phyloP scores from a whole-genome alignment of 2,797 vertebrate species.

The Pangasius mekongensis region DNA sequence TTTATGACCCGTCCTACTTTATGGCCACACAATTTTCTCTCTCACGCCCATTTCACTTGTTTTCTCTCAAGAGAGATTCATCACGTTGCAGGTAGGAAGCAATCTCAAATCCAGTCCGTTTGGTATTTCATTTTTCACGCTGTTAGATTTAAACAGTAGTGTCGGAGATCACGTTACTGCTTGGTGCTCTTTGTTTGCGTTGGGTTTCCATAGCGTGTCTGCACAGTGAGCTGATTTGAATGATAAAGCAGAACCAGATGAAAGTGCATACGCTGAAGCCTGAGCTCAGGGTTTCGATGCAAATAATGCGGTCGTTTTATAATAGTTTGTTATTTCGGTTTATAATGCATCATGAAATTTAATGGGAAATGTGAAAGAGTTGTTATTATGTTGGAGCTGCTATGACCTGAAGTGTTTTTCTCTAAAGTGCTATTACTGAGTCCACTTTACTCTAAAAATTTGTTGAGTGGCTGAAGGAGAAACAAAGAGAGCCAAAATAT shows the following conservation, averaged over 20 bases:
- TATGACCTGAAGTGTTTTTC: neutral
- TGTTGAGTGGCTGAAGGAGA: conserved; percentile 24
- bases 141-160: neutral
- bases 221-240: conserved; percentile 43
- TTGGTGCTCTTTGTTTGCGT: conserved; percentile 41
- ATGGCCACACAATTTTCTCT: neutral
- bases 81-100: conserved; percentile 16
- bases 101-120: neutral
- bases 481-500: conserved; percentile 29
- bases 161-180: neutral
- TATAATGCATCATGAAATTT: conserved; percentile 25
- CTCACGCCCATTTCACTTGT: neutral
- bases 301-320: conserved; percentile 15
- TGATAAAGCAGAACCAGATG: conserved; percentile 42
- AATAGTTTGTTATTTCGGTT: neutral
- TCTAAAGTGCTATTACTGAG: neutral
- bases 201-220: conserved; percentile 41
- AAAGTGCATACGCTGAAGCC: neutral
- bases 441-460: neutral
- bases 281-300: conserved; percentile 2
- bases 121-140: neutral
- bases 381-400: neutral
- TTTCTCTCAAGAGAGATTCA: neutral
- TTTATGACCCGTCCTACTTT: conserved; percentile 4
- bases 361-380: neutral